A percentile compares a stretch with the other conserved stretches of the same genome.
phyloP scores from a whole-genome alignment of 2,797 vertebrate species.

The Diplodus puntazzo region DNA sequence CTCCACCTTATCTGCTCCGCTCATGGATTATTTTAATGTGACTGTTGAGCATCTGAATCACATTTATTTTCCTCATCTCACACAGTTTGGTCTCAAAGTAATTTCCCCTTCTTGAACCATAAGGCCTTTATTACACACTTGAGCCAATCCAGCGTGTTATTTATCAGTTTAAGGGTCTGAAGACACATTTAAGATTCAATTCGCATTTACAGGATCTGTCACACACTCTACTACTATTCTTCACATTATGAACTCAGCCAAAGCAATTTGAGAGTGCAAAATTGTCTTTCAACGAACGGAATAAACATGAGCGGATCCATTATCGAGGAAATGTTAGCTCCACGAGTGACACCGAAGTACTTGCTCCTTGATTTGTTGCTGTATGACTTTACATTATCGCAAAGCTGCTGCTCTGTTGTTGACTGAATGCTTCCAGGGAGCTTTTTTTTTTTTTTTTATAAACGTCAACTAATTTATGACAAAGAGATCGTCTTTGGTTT shows the following conservation, averaged over 20 bases:
- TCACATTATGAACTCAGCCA: constrained; percentile 13
- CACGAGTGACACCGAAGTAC: constrained; percentile 18
- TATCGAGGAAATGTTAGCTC: constrained; percentile 7
- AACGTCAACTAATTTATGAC: background rate
- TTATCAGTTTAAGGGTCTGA: constrained; percentile 16
- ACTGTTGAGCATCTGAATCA: constrained; percentile 14
- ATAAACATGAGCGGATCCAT: constrained; percentile 34
- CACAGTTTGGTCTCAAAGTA: constrained; percentile 2
- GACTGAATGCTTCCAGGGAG: background rate
- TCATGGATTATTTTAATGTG: constrained; percentile 11
- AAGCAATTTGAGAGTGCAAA: constrained; percentile 18
- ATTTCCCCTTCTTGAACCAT: constrained; percentile 10
- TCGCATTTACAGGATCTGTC: constrained; percentile 21
- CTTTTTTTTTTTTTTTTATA: background rate
- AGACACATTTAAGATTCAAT: constrained; percentile 30
- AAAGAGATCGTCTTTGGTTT: background rate
- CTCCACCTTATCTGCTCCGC: constrained; percentile 3
- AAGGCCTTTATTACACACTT: background rate
- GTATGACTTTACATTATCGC: constrained; percentile 3
- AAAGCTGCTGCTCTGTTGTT: background rate
- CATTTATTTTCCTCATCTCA: constrained; percentile 25
- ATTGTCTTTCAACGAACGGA: constrained; percentile 31
- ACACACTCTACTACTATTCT: background rate
- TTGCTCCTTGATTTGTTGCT: constrained; percentile 26
- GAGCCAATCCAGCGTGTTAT: constrained; percentile 1